These are phyloP conservation scores for Gonioctena quinquepunctata DNA, from an alignment of 1,140 invertebrate genomes.

Conservation along the genomic window DNA sequence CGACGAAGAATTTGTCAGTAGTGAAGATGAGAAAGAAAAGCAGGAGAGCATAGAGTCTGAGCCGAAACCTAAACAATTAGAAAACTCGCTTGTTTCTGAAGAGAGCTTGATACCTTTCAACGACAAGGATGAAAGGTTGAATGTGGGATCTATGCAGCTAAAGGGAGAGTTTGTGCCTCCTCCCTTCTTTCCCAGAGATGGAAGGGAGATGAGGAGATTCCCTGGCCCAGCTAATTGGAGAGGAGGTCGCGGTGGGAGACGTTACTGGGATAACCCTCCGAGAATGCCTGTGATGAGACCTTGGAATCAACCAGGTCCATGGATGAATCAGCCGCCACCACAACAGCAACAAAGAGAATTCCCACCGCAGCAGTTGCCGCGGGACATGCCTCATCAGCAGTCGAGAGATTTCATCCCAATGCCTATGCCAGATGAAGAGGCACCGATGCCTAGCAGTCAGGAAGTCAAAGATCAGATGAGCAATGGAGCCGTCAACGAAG, in stretches of 20 bases:
- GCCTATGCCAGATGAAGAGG: background rate
- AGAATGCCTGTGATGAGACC: constrained; percentile 37
- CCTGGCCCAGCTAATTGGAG: constrained; percentile 11
- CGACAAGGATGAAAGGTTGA: constrained; percentile 41
- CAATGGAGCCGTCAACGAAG: constrained; percentile 53
- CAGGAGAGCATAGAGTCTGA: background rate
- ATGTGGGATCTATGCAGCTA: background rate
- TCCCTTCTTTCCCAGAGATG: constrained; percentile 18
- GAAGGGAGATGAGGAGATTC: constrained; percentile 16
- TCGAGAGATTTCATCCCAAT: background rate
- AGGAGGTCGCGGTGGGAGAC: constrained; percentile 31
- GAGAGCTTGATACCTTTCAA: constrained; percentile 27
- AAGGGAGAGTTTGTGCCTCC: background rate
- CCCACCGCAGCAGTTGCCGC: background rate
- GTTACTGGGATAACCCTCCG: constrained; percentile 30
- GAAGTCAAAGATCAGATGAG: background rate
- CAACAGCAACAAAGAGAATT: background rate
- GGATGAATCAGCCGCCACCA: background rate
- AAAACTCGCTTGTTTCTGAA: background rate
- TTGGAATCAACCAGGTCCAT: constrained; percentile 26
- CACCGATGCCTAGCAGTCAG: constrained; percentile 5
- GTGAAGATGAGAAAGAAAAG: constrained; percentile 30
- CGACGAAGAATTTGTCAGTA: constrained; percentile 56
- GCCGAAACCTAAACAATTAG: background rate
- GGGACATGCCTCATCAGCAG: too few species aligned